phyloP scores from a whole-genome alignment of 2,113 vertebrate species.

The Siniperca knerii region DNA sequence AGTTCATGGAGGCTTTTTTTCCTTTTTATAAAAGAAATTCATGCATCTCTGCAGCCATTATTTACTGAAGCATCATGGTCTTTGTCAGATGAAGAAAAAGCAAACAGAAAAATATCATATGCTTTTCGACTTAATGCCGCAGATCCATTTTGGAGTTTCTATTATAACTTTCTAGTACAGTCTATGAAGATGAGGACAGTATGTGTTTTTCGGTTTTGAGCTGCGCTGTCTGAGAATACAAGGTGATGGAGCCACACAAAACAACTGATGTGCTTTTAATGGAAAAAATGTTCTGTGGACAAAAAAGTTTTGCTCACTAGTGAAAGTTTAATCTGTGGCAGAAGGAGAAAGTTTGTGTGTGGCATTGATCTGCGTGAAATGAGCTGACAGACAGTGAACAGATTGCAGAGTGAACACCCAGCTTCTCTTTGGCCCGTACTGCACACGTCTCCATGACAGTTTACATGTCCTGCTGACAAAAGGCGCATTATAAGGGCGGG shows the following conservation, averaged over 20 bases:
- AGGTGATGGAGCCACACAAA: slow-evolving; percentile 20
- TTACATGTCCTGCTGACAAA: slow-evolving; percentile 77
- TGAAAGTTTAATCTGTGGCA: slow-evolving; percentile 33
- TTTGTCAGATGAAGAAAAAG: slow-evolving; percentile 55
- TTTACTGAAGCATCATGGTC: slow-evolving; percentile 14
- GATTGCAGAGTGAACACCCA: slow-evolving; percentile 60
- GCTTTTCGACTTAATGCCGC: not conserved
- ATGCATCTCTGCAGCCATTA: slow-evolving; percentile 25
- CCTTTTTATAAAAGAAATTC: slow-evolving; percentile 8
- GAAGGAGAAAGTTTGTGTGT: slow-evolving; percentile 32
- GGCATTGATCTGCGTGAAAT: slow-evolving; percentile 66
- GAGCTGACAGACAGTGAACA: slow-evolving; percentile 74
- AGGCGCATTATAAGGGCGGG: slow-evolving; percentile 61
- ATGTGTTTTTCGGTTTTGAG: slow-evolving; percentile 7
- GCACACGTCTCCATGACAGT: slow-evolving; percentile 75
- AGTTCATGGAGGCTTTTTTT: slow-evolving; percentile 16
- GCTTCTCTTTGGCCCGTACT: slow-evolving; percentile 40
- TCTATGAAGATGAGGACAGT: slow-evolving; percentile 9
- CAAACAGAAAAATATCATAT: slow-evolving; percentile 12
- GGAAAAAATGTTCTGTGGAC: slow-evolving; percentile 15
- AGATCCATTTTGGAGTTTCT: slow-evolving; percentile 39
- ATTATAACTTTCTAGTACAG: slow-evolving; percentile 12
- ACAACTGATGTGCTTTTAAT: slow-evolving; percentile 38
- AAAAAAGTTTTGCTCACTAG: slow-evolving; percentile 10
- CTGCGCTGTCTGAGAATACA: slow-evolving; percentile 2